Evolutionary conservation across 2,888 invertebrate species (phyloP).

Genomic region (Marasmarcha lunaedactyla): DNA sequence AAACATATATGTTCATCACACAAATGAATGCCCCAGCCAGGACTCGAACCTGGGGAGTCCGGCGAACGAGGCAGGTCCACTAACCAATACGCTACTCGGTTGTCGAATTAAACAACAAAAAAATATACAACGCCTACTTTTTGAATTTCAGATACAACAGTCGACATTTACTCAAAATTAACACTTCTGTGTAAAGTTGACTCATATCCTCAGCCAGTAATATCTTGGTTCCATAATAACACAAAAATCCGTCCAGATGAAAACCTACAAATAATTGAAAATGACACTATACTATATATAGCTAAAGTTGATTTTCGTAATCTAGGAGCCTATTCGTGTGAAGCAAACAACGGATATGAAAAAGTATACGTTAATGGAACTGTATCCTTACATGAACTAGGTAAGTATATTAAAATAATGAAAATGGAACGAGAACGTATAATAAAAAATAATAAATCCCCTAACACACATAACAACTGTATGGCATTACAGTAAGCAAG

Average conservation of each 20-base stretch:
- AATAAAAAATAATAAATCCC: no score
- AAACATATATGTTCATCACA: no score
- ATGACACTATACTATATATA: constrained; percentile 28
- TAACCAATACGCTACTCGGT: no score
- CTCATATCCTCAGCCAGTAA: constrained; percentile 25
- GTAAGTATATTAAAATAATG: constrained; percentile 36
- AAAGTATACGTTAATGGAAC: constrained; percentile 28
- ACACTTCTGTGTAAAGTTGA: constrained; percentile 33
- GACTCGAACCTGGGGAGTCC: no score
- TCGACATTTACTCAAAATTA: constrained; percentile 34
- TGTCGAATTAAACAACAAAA: neutral
- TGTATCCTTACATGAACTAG: constrained; percentile 35
- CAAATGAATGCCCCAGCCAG: no score
- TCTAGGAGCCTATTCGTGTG: constrained; percentile 63
- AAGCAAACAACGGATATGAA: constrained; percentile 58
- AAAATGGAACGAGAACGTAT: no score
- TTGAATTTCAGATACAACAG: constrained; percentile 31
- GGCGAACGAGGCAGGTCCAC: no score
- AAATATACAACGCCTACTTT: neutral
- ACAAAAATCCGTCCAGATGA: constrained; percentile 22
- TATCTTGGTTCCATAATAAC: constrained; percentile 41
- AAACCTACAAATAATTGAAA: constrained; percentile 24
- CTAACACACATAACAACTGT: no score
- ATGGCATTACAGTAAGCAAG: no score
- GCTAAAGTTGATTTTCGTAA: constrained; percentile 33